Evolutionary conservation across 2,797 vertebrate species (phyloP), one percentile per base, ranked within the genome.

Genomic region (Centroberyx gerrardi): DNA sequence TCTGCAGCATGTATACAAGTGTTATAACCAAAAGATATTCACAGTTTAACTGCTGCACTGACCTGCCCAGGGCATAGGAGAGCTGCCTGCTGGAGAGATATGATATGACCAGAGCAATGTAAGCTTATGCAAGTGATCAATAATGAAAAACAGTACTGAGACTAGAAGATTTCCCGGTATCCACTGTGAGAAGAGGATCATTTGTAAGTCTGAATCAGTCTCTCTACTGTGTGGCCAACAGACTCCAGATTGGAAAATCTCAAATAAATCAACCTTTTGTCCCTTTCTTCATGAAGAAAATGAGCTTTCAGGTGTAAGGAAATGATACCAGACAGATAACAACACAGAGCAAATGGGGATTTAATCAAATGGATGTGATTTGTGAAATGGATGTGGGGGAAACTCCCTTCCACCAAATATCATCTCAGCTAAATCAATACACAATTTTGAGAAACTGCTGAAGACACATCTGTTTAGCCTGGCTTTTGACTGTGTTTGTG

Each of bases 61-160:
- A 31, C 36, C 51, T 66, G 44, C 46, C 17, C 0, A n/a, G 46
- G 46, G 5, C 46, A 40, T 36, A 10, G 53, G 15, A 49, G 28
- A 58, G 59, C 2, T 54, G 62, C 40, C n/a, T n/a, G 46, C 5
- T 18, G 46, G 51, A 66, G 18, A 74, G 55, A 62, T 10, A 17
- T 18, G n/a, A 56, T 66, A 14, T 59, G 40, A 46, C 29, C 56
- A 49, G 14, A 68, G 28, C 31, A 75, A 22, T 60, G 28, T 0
- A 49, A 29, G 10, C 5, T 66, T 44, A 74, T 64, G 58, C 17
- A 51, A 46, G 61, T 29, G 44, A 83, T 86, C 66, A 64, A 66
- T 68, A 70, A 55, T 6, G 42, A 68, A n/a, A 31, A 28, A n/a
- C 44, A 64, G 67, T 28, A 9, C 40, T 8, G 36, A 42, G 63